Conservation (phyloP, 2,888 invertebrate species). For the Myopa tessellatipennis region DNA sequence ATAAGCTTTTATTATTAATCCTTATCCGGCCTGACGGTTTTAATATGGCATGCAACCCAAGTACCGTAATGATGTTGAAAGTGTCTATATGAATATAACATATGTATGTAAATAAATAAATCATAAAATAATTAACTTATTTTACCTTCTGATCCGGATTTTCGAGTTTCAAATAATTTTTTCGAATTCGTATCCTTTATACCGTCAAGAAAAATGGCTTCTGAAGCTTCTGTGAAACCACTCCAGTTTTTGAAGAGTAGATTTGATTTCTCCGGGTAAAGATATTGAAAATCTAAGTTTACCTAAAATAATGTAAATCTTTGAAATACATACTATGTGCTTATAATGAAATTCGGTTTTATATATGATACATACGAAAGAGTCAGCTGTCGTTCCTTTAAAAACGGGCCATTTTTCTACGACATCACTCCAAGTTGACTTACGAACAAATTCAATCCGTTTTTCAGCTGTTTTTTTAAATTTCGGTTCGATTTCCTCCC, state of each 20-base stretch:
- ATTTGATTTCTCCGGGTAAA: slow-evolving; percentile 16
- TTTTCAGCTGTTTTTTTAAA: slow-evolving; percentile 5
- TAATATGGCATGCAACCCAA: background rate
- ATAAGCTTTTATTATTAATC: background rate
- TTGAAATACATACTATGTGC: background rate
- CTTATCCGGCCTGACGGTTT: background rate
- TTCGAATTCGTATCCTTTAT: background rate
- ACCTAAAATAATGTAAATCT: background rate
- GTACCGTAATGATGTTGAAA: background rate
- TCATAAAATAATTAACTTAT: slow-evolving; percentile 4
- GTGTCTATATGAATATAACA: slow-evolving; percentile 4
- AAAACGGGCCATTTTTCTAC: background rate
- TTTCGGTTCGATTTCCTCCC: background rate
- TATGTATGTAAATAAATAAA: background rate
- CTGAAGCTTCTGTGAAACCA: background rate
- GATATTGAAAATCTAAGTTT: background rate
- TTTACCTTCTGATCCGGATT: too few species aligned
- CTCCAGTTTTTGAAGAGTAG: background rate
- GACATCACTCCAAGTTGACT: background rate
- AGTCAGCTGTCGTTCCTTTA: background rate
- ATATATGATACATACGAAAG: background rate
- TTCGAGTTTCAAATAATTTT: background rate
- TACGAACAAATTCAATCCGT: background rate
- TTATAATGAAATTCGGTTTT: too few species aligned
- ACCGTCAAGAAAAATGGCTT: background rate